Evolutionary conservation across 2,797 vertebrate species (phyloP).

Genomic region (Nothura maculosa): DNA sequence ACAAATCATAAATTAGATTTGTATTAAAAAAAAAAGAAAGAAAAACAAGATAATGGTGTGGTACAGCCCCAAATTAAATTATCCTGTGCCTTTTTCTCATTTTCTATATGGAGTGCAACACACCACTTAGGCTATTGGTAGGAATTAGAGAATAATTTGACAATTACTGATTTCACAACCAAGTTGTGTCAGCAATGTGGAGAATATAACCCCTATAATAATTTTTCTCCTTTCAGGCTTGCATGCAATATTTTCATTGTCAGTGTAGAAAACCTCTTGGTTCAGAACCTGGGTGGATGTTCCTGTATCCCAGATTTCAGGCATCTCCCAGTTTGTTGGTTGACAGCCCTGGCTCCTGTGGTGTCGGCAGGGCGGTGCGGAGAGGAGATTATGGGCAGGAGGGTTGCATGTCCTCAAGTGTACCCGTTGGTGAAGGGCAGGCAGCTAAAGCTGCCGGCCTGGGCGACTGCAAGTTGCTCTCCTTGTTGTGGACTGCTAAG

Average conservation of each 20-base stretch:
- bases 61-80: not conserved
- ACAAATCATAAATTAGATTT: not conserved
- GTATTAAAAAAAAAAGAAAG: not conserved
- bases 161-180: not conserved
- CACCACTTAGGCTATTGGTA: not conserved
- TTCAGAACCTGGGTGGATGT: not conserved
- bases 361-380: not conserved
- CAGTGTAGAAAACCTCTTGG: not conserved
- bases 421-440: not conserved
- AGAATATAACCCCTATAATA: not conserved
- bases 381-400: not conserved
- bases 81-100: not conserved
- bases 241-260: conserved; percentile 3
- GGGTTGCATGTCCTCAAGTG: not conserved
- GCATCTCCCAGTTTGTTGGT: not conserved
- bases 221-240: not conserved
- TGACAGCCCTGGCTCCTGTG: not conserved
- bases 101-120: not conserved
- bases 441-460: not conserved
- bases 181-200: not conserved
- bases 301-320: not conserved
- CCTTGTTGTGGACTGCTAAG: not conserved
- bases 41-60: not conserved
- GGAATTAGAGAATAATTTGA: not conserved
- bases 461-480: not conserved